Conservation (phyloP, 2,797 vertebrate species). For the Spondyliosoma cantharus region DNA sequence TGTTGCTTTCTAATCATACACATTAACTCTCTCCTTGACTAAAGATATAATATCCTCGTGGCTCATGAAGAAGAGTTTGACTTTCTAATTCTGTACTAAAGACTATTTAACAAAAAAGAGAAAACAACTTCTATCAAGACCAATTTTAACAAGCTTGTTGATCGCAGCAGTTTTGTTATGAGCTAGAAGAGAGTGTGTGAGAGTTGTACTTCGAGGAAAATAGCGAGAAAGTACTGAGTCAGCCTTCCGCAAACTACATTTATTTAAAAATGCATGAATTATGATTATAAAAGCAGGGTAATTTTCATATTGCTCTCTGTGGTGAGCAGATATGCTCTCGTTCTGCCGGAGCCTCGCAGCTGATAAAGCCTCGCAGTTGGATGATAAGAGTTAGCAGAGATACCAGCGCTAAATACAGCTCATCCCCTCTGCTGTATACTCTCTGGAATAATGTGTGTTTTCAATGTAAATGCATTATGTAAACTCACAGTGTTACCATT, state of each 20-base stretch:
- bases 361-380: conserved; percentile 64
- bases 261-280: conserved; percentile 77
- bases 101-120: conserved; percentile 5
- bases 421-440: conserved; percentile 33
- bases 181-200: conserved; percentile 1
- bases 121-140: not conserved
- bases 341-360: conserved; percentile 53
- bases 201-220: conserved; percentile 64
- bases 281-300: conserved; percentile 72
- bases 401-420: conserved; percentile 44
- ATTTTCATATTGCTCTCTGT: conserved; percentile 72
- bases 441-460: conserved; percentile 62
- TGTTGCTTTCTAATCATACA: not conserved
- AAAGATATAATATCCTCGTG: not conserved
- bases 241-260: conserved; percentile 63
- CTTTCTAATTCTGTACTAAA: conserved; percentile 28
- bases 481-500: conserved; percentile 38
- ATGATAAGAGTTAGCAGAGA: conserved; percentile 67
- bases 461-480: conserved; percentile 72
- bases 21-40: conserved; percentile 6
- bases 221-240: conserved; percentile 62
- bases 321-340: conserved; percentile 67
- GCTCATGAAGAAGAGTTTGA: not conserved
- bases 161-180: conserved; percentile 58
- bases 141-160: conserved; percentile 44